These are phyloP conservation scores for Prionailurus bengalensis DNA, from an alignment of 2,113 vertebrate genomes.

Conservation along the genomic window DNA sequence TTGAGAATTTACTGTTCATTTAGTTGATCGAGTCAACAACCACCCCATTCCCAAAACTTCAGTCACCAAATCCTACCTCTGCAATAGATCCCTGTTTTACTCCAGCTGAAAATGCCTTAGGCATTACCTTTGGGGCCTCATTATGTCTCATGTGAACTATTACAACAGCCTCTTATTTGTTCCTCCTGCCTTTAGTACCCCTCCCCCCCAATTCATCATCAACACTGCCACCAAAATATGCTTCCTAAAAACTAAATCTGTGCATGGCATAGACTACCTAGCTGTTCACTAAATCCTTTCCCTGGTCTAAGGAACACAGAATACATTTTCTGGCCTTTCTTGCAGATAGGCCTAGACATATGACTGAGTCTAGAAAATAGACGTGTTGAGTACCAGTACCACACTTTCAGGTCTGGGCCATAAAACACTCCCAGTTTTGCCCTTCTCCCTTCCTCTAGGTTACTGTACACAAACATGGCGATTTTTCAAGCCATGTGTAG, in stretches of 20 bases:
- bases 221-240: neutral
- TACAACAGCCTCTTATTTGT: neutral
- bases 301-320: neutral
- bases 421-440: neutral
- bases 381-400: neutral
- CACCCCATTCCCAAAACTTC: neutral
- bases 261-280: neutral
- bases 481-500: neutral
- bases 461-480: neutral
- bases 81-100: neutral
- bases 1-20: neutral
- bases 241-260: constrained; percentile 20
- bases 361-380: neutral
- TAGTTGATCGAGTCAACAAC: neutral
- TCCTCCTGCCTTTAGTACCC: neutral
- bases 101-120: neutral
- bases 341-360: neutral
- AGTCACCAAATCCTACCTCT: constrained; percentile 3
- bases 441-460: neutral
- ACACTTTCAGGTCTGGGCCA: neutral
- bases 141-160: neutral
- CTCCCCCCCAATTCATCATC: neutral
- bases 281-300: neutral
- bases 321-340: neutral
- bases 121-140: neutral